phyloP scores from a whole-genome alignment of 2,113 vertebrate genomes.

The Triplophysa rosa region DNA sequence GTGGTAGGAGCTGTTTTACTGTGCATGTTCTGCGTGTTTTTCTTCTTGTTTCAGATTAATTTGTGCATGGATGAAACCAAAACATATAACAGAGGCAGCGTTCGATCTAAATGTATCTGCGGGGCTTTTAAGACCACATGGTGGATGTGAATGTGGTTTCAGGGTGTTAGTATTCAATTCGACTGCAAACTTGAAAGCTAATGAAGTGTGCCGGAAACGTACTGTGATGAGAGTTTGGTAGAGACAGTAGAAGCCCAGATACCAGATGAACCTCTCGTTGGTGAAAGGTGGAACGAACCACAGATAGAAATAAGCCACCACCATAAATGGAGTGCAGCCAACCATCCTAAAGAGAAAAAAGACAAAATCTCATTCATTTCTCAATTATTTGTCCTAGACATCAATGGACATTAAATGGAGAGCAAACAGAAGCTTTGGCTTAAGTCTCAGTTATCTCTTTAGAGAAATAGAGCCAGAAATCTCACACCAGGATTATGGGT shows the following conservation, averaged over 20 bases:
- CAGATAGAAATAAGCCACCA: constrained; percentile 89
- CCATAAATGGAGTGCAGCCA: constrained; percentile 85
- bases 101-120: background rate
- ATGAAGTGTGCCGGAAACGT: constrained; percentile 64
- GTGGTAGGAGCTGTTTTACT: too few species aligned
- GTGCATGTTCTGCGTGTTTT: background rate
- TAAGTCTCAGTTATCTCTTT: too few species aligned
- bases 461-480: too few species aligned
- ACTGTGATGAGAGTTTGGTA: constrained; percentile 94
- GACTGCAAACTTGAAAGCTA: background rate
- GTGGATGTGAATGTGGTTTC: constrained; percentile 3
- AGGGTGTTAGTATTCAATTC: background rate
- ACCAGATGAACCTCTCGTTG: constrained; percentile 84
- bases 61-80: background rate
- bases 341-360: constrained; percentile 79
- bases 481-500: too few species aligned
- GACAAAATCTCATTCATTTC: too few species aligned
- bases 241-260: constrained; percentile 86
- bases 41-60: background rate
- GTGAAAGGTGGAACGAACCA: constrained; percentile 91
- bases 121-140: background rate
- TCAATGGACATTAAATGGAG: background rate
- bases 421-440: too few species aligned
- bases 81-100: background rate
- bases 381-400: too few species aligned